Evolutionary conservation across 2,113 vertebrate species (phyloP), one percentile per base, ranked within the genome.

Genomic region (Pelecanoides urinatrix): DNA sequence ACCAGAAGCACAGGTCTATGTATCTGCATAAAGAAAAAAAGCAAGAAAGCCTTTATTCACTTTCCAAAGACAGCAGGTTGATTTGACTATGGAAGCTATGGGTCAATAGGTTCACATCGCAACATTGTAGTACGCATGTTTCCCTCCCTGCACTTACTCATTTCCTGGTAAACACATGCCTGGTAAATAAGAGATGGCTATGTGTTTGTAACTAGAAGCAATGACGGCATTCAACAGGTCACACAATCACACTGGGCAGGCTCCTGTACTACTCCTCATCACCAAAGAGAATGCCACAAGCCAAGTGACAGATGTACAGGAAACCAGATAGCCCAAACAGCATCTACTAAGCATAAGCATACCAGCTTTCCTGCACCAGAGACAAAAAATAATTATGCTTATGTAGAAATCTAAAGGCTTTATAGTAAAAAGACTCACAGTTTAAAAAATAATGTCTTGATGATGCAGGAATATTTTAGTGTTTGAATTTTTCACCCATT

Each of bases 101-200:
- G 45, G 36, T 26, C 58, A 68, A 59, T 4, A 73, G 16, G 42
- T 11, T 70, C 44, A 16, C 10, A 53, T 73, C 0, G 0, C 6
- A 36, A 10, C 0, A 0, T 7, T 36, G 26, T 4, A 50, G 21
- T 2, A 52, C 5, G 3, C 9, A 4, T 13, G 13, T 61, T 40
- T 63, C 70, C 38, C 62, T 59, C n/a, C 59, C 32, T 78, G 32
- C n/a, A 15, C 42, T 49, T 55, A 58, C 29, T 32, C 32, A 50
- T 29, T 38, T 45, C 47, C 67, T 29, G 26, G 25, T 50, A 87
- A 77, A 56, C 17, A 56, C n/a, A 19, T 8, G 7, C 14, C 40
- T 70, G 53, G 6, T 16, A 55, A 53, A 10, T 29, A 86, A n/a
- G 23, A 78, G 47, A 40, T 18, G 16, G 61, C 18, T 65, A 15